Evolutionary conservation across 2,888 invertebrate species (phyloP).

Genomic region (Athalia rosae): DNA sequence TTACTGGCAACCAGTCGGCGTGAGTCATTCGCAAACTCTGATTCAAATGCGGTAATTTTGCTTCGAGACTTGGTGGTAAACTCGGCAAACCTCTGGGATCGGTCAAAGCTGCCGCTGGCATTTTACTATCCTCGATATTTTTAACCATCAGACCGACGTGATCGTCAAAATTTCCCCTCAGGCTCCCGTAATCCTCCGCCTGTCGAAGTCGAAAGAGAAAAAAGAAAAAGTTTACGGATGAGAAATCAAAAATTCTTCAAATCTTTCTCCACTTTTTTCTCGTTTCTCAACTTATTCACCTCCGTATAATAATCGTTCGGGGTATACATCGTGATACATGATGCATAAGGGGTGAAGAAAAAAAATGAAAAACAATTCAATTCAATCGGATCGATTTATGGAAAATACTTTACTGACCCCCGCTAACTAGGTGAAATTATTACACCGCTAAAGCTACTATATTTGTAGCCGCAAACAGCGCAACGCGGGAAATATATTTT

Average conservation of each 20-base stretch:
- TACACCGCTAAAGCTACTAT: constrained; percentile 22
- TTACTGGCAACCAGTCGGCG: constrained; percentile 87
- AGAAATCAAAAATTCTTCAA: too few relatives aligned
- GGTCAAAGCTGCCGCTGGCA: constrained; percentile 61
- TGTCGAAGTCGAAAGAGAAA: constrained; percentile 54
- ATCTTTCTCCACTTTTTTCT: too few relatives aligned
- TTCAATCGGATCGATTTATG: constrained; percentile 15
- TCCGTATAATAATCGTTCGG: too few relatives aligned
- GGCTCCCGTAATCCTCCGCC: constrained; percentile 73
- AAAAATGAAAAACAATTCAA: too few relatives aligned
- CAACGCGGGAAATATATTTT: too few relatives aligned
- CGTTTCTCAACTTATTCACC: too few relatives aligned
- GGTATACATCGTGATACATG: too few relatives aligned
- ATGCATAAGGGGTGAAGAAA: too few relatives aligned
- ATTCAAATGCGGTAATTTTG: constrained; percentile 77
- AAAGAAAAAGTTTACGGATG: too few relatives aligned
- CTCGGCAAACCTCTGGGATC: constrained; percentile 68
- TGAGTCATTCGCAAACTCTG: constrained; percentile 82
- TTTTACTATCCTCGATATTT: constrained; percentile 61
- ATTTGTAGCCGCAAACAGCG: too few relatives aligned
- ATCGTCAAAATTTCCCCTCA: constrained; percentile 71
- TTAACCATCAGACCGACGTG: constrained; percentile 68
- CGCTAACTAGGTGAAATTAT: constrained; percentile 38
- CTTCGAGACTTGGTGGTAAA: constrained; percentile 68
- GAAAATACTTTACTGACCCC: constrained; percentile 25